Conservation (phyloP, 2,888 invertebrate genomes). For the Tribolium freemani region DNA sequence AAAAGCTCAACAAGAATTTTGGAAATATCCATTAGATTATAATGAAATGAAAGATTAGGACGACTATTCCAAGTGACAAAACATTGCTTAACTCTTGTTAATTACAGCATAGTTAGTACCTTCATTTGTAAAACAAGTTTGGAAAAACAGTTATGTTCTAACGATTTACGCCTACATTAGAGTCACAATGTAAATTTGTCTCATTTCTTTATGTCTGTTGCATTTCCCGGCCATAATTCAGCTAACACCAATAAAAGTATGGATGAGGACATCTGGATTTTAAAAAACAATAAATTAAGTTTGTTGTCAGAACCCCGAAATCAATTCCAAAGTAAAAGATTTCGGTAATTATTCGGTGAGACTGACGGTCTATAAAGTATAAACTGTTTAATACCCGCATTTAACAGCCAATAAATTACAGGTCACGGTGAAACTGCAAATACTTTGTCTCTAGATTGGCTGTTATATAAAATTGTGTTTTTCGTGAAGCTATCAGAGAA, state of each 20-base stretch:
- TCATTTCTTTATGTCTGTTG: not conserved
- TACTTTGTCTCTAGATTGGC: no score
- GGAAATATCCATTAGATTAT: not conserved
- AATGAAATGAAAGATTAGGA: no score
- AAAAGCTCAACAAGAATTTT: no score
- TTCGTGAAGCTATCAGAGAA: not conserved
- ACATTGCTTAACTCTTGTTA: not conserved
- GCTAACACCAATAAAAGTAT: not conserved
- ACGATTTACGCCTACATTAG: conserved; percentile 8
- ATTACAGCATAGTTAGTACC: not conserved
- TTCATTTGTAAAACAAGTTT: conserved; percentile 16
- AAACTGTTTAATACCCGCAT: not conserved
- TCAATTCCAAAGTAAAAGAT: not conserved
- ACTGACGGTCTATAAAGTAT: no score
- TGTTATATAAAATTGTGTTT: no score
- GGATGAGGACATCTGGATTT: no score
- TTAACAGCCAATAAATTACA: not conserved
- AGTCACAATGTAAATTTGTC: conserved; percentile 4
- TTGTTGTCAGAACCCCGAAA: not conserved
- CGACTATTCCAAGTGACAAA: not conserved
- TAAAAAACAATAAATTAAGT: not conserved
- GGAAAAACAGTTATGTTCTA: conserved; percentile 13
- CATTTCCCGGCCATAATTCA: conserved; percentile 1
- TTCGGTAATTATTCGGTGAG: no score
- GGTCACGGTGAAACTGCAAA: not conserved